These are phyloP conservation scores for Strongylocentrotus purpuratus DNA, from an alignment of 35 echinoderm and acorn worm species.

Conservation along the genomic window DNA sequence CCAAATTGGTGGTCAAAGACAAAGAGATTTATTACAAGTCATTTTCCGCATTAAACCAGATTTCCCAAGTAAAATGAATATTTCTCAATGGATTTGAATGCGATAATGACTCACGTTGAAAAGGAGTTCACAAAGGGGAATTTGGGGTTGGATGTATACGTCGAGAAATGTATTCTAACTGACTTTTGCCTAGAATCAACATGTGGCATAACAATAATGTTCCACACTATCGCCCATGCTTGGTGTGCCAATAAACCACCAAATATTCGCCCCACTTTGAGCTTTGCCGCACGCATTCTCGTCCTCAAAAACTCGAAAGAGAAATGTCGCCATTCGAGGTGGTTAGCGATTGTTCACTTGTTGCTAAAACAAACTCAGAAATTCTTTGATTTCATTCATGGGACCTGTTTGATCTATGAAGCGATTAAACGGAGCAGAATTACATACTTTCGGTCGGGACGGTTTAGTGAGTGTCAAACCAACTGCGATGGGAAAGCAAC, in stretches of 20 bases:
- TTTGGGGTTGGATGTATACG: background rate
- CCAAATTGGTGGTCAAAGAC: too few relatives aligned
- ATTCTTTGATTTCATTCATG: conserved; percentile 2
- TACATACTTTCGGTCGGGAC: background rate
- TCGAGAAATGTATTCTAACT: background rate
- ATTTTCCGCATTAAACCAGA: background rate
- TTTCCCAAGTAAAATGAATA: background rate
- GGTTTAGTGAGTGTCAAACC: background rate
- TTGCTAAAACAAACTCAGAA: conserved; percentile 9
- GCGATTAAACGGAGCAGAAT: background rate
- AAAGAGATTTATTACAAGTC: background rate
- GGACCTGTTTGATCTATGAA: background rate
- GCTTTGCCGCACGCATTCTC: background rate
- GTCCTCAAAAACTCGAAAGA: background rate
- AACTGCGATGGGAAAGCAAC: background rate
- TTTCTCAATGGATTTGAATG: background rate
- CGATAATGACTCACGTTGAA: background rate
- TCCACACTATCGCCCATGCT: background rate
- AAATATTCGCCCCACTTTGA: background rate
- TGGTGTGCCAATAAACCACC: background rate
- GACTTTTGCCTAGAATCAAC: background rate
- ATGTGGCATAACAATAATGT: background rate
- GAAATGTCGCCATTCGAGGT: background rate
- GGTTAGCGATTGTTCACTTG: background rate
- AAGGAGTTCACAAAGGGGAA: background rate